Evolutionary conservation across 23 tunicate species (phyloP).

Genomic region (Oikopleura dioica): DNA sequence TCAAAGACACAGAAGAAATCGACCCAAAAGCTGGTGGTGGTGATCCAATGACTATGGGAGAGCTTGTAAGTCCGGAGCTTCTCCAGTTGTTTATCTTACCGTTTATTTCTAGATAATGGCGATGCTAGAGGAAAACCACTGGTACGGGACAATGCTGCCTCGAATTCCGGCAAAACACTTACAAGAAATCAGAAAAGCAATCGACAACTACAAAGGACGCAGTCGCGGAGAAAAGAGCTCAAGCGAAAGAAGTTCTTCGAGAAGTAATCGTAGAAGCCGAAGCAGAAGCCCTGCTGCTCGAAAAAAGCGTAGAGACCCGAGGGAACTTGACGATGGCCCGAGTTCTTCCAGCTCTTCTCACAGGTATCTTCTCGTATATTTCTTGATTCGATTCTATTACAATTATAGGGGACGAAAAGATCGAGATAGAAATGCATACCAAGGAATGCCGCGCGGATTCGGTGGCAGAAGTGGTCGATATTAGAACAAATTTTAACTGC

Average conservation of each 20-base stretch:
- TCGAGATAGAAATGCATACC: too few relatives aligned
- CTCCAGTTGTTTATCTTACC: too few relatives aligned
- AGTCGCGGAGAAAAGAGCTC: background rate
- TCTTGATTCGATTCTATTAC: too few relatives aligned
- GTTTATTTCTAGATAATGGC: background rate
- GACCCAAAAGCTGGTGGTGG: slow-evolving; percentile 93
- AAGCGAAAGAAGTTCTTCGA: background rate
- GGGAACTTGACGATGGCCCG: background rate
- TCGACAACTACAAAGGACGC: background rate
- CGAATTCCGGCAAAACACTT: slow-evolving; percentile 27
- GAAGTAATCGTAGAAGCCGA: background rate
- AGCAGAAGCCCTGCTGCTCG: background rate
- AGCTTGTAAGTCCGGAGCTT: slow-evolving; percentile 41
- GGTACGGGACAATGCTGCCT: slow-evolving; percentile 88
- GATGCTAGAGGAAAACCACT: slow-evolving; percentile 16
- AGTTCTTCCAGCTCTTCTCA: too few relatives aligned
- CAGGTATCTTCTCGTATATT: too few relatives aligned
- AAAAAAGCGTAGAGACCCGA: background rate
- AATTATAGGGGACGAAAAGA: too few relatives aligned
- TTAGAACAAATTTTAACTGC: too few relatives aligned
- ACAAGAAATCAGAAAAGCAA: background rate
- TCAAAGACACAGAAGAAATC: slow-evolving; percentile 83
- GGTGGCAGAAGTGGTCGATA: too few relatives aligned
- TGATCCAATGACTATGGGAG: slow-evolving; percentile 63
- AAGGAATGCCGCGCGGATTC: too few relatives aligned